Evolutionary conservation across 2,888 invertebrate genomes (phyloP), one percentile per base, ranked within the genome.

Genomic region (Chrysolina haemoptera): DNA sequence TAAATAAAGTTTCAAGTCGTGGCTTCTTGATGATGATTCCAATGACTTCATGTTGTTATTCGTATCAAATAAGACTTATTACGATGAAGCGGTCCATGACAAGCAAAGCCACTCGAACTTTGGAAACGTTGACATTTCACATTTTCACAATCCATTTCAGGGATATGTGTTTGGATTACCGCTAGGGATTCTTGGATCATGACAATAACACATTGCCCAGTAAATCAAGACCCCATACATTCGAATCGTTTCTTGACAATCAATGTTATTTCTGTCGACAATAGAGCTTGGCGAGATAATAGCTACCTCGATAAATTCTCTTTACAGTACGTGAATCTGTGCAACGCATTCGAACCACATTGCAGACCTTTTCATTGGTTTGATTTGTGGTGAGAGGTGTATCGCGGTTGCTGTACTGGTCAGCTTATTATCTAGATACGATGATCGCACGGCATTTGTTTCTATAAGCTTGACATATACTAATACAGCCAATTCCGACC

Each of bases 381-480:
- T 79, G 77, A 77, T 77, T 77, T 78, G 77, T 77, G 73, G 76
- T 69, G 50, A 41, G 67, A 76, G 74, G 75, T 73, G 73, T 71
- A 74, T 71, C 62, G 76, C 68, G 74, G 74, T 73, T 67, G 71
- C 70, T 75, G 74, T 67, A 68, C 70, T 78, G 75, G 75, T 75
- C 78, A 75, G 78, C 72, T 73, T 75, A 76, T 78, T 75, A 76
- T 76, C 73, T 73, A 67, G 66, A 48, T 50, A 40, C 40, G 50
- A 67, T 53, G 48, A 66, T 66, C 50, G 50, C 66, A 16, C 22
- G 27, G 66, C 14, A 53, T 67, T 67, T 41, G 67, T 35, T 40
- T 65, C 43, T 65, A 65, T 65, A 43, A 65, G 43, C 65, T 14
- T 48, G 65, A 41, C 22, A 65, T 65, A 48, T 48, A 59, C 59